Evolutionary conservation across 64 coral and sea anemone genomes (phyloP).

Genomic region (Exaiptasia diaphana): DNA sequence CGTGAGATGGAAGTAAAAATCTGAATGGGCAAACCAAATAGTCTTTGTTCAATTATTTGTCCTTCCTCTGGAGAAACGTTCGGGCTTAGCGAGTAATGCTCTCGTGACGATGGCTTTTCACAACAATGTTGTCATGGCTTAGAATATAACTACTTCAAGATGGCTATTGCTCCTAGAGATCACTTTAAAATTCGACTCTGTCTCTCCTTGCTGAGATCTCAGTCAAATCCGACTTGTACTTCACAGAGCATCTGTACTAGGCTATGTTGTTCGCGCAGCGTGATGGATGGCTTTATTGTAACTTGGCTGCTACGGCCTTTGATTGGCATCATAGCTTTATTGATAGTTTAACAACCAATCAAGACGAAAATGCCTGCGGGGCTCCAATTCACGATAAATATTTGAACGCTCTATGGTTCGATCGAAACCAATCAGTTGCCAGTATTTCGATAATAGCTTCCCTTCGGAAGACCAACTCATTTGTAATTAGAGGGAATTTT

Average conservation of each 20-base stretch:
- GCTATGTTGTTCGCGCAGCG: constrained; percentile 77
- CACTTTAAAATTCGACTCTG: background rate
- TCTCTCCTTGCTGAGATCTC: constrained; percentile 34
- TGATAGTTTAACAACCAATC: constrained; percentile 95
- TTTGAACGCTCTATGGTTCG: constrained; percentile 84
- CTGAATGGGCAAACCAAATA: constrained; percentile 74
- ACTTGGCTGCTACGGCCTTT: constrained; percentile 71
- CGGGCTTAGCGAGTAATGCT: constrained; percentile 31
- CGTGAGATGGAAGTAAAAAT: constrained; percentile 80
- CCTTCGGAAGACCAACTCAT: constrained; percentile 79
- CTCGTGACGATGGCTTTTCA: constrained; percentile 6
- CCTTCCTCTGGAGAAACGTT: constrained; percentile 18
- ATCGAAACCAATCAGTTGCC: constrained; percentile 93
- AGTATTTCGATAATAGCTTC: constrained; percentile 78
- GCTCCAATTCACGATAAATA: constrained; percentile 87
- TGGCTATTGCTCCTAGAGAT: background rate
- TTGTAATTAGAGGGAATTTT: constrained; percentile 74
- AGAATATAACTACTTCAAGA: background rate
- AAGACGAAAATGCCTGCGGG: constrained; percentile 72
- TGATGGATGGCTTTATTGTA: constrained; percentile 88
- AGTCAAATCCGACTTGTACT: constrained; percentile 75
- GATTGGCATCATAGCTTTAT: constrained; percentile 93
- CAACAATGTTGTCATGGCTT: background rate
- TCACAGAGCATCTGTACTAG: constrained; percentile 88
- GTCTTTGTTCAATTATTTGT: constrained; percentile 89